Conservation (phyloP, 2,888 invertebrate genomes). For the Drosophila multiciliata region DNA sequence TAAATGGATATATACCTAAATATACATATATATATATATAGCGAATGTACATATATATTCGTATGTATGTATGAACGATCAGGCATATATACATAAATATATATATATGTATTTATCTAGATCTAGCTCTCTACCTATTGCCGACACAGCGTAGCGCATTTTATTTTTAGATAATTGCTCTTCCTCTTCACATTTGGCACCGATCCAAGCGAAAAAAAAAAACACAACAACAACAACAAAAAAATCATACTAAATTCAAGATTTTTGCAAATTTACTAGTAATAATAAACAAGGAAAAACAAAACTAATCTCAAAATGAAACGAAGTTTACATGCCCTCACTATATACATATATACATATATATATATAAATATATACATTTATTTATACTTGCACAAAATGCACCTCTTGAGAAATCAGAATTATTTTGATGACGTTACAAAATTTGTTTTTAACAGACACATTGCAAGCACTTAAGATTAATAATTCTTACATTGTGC, state of each 20-base stretch:
- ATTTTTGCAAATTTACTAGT: slow-evolving; percentile 48
- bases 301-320: slow-evolving; percentile 31
- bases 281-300: slow-evolving; percentile 46
- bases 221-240: slow-evolving; percentile 11
- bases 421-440: slow-evolving; percentile 14
- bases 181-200: slow-evolving; percentile 66
- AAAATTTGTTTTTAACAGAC: not conserved
- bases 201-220: slow-evolving; percentile 48
- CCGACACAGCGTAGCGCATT: slow-evolving; percentile 45
- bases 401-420: slow-evolving; percentile 13
- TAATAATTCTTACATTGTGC: slow-evolving; percentile 7
- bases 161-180: slow-evolving; percentile 68
- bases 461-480: slow-evolving; percentile 8
- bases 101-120: slow-evolving; percentile 43
- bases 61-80: not conserved
- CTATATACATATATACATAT: not conserved
- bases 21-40: not conserved
- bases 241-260: slow-evolving; percentile 32
- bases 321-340: slow-evolving; percentile 31
- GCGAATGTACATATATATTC: not conserved
- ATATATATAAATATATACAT: not conserved
- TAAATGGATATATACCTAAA: not conserved
- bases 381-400: too few relatives aligned
- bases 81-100: slow-evolving; percentile 8
- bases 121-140: slow-evolving; percentile 54